Percentiles rank a stretch among this genome's conserved stretches.
Conservation (phyloP, 2,888 invertebrate species). For the Nephrocerus scutellatus region DNA sequence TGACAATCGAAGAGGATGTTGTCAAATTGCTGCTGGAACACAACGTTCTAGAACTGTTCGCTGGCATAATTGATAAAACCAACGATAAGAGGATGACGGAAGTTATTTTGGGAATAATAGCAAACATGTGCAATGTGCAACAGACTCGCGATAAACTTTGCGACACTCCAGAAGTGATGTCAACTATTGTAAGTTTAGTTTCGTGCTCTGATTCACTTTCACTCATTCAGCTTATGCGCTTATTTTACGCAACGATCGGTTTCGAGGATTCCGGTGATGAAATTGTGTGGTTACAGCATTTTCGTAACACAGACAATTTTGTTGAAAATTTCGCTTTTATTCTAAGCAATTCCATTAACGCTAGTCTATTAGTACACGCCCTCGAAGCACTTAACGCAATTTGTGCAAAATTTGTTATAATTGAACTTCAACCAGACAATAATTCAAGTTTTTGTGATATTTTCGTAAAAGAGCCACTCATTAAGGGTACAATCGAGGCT, state of each 20-base stretch:
- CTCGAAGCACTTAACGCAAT: constrained; percentile 57
- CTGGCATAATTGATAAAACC: constrained; percentile 54
- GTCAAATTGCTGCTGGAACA: constrained; percentile 62
- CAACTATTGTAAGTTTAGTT: constrained; percentile 52
- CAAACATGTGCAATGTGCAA: constrained; percentile 70
- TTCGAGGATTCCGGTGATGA: constrained; percentile 48
- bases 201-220: constrained; percentile 63
- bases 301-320: constrained; percentile 49
- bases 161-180: constrained; percentile 53
- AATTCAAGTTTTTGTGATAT: constrained; percentile 34
- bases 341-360: constrained; percentile 65
- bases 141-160: constrained; percentile 55
- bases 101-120: constrained; percentile 75
- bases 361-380: constrained; percentile 52
- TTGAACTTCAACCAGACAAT: constrained; percentile 31
- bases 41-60: constrained; percentile 54
- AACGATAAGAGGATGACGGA: constrained; percentile 63
- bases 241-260: constrained; percentile 54
- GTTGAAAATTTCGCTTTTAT: constrained; percentile 62
- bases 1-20: constrained; percentile 73
- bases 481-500: constrained; percentile 42
- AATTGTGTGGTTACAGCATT: constrained; percentile 49
- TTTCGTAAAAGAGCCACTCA: constrained; percentile 37
- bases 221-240: constrained; percentile 64
- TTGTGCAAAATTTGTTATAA: constrained; percentile 46